These are phyloP conservation scores for Clepsis dumicolana DNA, from an alignment of 2,888 invertebrate species.

Conservation along the genomic window DNA sequence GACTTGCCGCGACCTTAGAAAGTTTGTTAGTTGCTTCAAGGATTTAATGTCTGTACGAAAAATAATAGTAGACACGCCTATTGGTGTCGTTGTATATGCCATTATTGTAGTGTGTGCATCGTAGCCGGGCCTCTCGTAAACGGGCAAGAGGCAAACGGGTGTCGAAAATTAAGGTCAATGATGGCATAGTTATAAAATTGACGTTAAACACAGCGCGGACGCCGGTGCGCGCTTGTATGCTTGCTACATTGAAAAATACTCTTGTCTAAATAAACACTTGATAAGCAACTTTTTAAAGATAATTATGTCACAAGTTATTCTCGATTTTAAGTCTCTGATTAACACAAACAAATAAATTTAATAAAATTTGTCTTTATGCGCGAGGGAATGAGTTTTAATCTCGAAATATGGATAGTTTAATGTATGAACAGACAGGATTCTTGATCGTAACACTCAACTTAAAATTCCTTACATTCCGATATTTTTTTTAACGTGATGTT, in stretches of 20 bases:
- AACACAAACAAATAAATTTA: background rate
- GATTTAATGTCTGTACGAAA: conserved; percentile 10
- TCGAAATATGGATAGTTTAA: too few species aligned
- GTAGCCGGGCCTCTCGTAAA: conserved; percentile 35
- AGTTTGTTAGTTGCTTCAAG: conserved; percentile 24
- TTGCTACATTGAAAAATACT: background rate
- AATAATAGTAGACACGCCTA: background rate
- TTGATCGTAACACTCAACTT: too few species aligned
- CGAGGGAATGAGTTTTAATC: too few species aligned
- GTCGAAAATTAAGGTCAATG: conserved; percentile 80
- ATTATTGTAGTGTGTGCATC: background rate
- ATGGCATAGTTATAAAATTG: conserved; percentile 71
- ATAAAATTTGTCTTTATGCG: too few species aligned
- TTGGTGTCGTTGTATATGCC: background rate
- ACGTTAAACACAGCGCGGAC: conserved; percentile 56
- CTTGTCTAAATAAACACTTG: background rate
- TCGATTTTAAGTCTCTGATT: background rate
- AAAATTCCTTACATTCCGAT: too few species aligned
- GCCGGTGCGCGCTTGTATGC: conserved; percentile 2
- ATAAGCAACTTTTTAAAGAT: background rate
- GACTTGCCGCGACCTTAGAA: conserved; percentile 11
- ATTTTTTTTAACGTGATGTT: too few species aligned
- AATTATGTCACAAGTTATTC: background rate
- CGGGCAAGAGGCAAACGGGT: conserved; percentile 54
- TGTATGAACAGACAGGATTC: too few species aligned